Percentiles rank a stretch among this genome's conserved stretches.
phyloP scores from a whole-genome alignment of 2,113 vertebrate genomes.

The Choloepus hoffmanni region DNA sequence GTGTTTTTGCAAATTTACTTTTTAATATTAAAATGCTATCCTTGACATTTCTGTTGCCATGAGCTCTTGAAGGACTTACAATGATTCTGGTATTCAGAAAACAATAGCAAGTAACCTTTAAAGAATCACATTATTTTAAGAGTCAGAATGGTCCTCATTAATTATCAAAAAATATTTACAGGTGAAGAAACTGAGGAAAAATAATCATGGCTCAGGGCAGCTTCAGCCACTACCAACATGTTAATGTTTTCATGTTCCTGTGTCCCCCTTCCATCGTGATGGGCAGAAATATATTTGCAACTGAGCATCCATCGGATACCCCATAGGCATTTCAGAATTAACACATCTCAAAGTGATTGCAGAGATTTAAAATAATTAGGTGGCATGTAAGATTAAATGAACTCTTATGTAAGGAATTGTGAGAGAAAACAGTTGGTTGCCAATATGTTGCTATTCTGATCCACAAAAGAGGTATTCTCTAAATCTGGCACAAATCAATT shows the following conservation, averaged over 20 bases:
- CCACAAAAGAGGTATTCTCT: background rate
- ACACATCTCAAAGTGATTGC: background rate
- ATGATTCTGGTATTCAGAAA: background rate
- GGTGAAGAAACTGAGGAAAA: background rate
- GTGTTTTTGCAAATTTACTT: conserved; percentile 4
- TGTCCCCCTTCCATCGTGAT: background rate
- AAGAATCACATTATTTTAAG: background rate
- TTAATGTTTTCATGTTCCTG: background rate
- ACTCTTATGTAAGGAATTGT: background rate
- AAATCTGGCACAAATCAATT: background rate
- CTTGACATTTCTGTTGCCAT: background rate
- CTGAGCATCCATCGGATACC: background rate
- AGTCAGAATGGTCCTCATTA: background rate
- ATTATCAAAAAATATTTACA: background rate
- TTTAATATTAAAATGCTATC: background rate
- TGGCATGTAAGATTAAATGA: background rate
- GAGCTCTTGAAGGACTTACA: background rate
- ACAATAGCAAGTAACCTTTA: background rate
- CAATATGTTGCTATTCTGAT: background rate
- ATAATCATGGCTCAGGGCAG: background rate
- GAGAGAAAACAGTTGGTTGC: background rate
- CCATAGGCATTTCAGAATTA: background rate
- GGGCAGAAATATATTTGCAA: background rate
- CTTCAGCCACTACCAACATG: background rate
- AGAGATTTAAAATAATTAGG: background rate